These are phyloP conservation scores for Sebastes oblongus DNA, from an alignment of 2,797 vertebrate species.

Conservation along the genomic window DNA sequence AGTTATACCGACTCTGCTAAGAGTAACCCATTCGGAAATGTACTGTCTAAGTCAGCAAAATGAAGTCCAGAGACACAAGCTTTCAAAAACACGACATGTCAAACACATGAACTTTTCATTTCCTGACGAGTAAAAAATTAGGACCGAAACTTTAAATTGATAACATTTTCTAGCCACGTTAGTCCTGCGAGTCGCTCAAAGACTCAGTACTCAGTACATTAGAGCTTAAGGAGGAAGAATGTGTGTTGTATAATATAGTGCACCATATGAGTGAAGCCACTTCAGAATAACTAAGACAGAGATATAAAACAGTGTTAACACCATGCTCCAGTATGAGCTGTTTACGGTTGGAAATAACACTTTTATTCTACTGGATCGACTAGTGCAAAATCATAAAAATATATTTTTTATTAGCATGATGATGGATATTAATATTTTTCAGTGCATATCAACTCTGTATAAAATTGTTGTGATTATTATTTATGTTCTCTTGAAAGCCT, in stretches of 20 bases:
- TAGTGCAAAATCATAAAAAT: slow-evolving; percentile 2
- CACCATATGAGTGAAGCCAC: not conserved
- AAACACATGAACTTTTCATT: slow-evolving; percentile 1
- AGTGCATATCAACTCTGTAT: not conserved
- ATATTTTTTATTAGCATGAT: not conserved
- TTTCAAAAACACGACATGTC: not conserved
- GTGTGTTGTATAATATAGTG: not conserved
- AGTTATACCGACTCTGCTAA: not conserved
- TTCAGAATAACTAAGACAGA: not conserved
- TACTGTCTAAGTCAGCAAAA: not conserved
- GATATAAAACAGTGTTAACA: not conserved
- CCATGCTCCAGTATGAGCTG: not conserved
- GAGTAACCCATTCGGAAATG: not conserved
- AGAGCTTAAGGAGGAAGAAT: not conserved
- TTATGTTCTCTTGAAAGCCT: not conserved
- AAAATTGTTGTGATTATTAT: not conserved
- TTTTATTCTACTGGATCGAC: not conserved
- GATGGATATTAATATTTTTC: not conserved
- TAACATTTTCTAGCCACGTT: not conserved
- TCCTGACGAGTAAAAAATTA: not conserved
- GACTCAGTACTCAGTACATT: not conserved
- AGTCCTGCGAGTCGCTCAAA: not conserved
- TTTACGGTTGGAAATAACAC: not conserved
- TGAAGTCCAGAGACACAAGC: not conserved
- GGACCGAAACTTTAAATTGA: not conserved